Evolutionary conservation across 37 sponge, comb jelly and placozoan species (phyloP), one percentile per base, ranked within the genome.

Genomic region (Theonella swinhoei): DNA sequence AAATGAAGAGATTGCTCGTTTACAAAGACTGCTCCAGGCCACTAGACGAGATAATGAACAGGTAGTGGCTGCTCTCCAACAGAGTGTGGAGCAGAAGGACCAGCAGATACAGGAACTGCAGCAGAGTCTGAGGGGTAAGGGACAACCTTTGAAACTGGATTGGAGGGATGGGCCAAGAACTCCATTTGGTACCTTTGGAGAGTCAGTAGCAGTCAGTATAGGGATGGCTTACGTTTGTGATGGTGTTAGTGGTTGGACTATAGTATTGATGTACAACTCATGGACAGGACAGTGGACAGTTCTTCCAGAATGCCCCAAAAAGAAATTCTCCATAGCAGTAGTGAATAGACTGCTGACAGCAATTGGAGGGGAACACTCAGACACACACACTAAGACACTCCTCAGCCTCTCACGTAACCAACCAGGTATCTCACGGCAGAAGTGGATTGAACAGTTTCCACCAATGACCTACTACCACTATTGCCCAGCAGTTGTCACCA

Each of bases 251-350:
- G 9, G 2, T n/a, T n/a, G n/a, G n/a, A n/a, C n/a, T 20, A 4
- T 8, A 68, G 75, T 74, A 28, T 39, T 5, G 1, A n/a, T n/a
- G n/a, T 74, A 54, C 29, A 35, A 74, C 3, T 42, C 75, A 39
- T 1, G 28, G 28, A 74, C 22, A 2, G 9, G 28, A 4, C 25
- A 39, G 3, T 74, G 75, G 75, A 22, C 75, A 28, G 58, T 28
- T 7, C 75, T 74, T 54, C 75, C 75, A 32, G 43, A 39, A 28
- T 74, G 75, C 39, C 75, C 75, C 23, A 74, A 26, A 29, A 5
- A 3, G 29, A 35, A 39, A 4, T 74, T 74, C 75, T 39, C 40
- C 29, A 29, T 74, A 42, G 75, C 75, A 54, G 43, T 74, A 28
- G 75, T 74, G 28, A 47, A 74, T 29, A n/a, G 9, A 7, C 75